A percentile compares a stretch with the other conserved stretches of the same genome.
Evolutionary conservation across 53 echinoderm and acorn worm species (phyloP).

Genomic region (Crossaster papposus): DNA sequence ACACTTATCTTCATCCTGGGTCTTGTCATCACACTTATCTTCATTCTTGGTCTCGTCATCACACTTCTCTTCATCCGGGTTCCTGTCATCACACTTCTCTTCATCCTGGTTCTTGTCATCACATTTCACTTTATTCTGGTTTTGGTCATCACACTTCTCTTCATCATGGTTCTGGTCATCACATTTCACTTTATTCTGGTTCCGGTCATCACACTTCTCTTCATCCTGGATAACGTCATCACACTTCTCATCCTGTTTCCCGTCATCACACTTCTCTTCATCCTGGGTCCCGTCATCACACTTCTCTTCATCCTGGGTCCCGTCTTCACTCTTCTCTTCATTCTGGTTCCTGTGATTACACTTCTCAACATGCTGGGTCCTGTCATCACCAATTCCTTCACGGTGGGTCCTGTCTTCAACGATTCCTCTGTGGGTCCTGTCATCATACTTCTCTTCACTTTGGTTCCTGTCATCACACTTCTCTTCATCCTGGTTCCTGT

Average conservation of each 20-base stretch:
- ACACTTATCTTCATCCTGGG: background rate
- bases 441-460: background rate
- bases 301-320: background rate
- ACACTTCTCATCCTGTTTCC: conserved; percentile 6
- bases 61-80: background rate
- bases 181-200: too few relatives aligned
- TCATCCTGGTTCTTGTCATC: background rate
- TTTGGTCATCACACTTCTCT: background rate
- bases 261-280: background rate
- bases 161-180: background rate
- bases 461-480: conserved; percentile 5
- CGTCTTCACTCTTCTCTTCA: background rate
- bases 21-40: background rate
- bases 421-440: background rate
- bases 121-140: background rate
- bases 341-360: background rate
- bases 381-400: background rate
- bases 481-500: background rate
- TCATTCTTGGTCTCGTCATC: background rate
- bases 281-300: background rate
- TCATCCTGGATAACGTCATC: background rate
- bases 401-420: background rate
- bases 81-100: background rate
- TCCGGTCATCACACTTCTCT: too few relatives aligned
- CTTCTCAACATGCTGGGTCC: background rate